Evolutionary conservation across 2,113 vertebrate genomes (phyloP).

Genomic region (Ramphastos sulfuratus): DNA sequence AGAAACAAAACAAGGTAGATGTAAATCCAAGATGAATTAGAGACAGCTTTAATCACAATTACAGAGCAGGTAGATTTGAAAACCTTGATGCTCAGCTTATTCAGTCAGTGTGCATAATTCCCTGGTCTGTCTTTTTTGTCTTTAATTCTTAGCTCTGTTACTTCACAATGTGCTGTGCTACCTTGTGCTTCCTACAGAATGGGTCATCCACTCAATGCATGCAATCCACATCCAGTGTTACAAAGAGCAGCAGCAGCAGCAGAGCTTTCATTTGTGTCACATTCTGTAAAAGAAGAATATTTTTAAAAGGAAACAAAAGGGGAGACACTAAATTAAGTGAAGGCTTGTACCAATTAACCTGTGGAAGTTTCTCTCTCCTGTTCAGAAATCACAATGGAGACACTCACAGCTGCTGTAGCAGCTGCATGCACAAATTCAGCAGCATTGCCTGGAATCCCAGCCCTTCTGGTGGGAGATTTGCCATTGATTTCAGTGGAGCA

Average conservation of each 20-base stretch:
- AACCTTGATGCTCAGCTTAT: not conserved
- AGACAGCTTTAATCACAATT: not conserved
- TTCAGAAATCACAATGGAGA: not conserved
- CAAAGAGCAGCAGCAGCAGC: not conserved
- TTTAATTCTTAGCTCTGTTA: not conserved
- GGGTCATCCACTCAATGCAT: not conserved
- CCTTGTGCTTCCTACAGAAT: not conserved
- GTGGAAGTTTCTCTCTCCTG: not conserved
- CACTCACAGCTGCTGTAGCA: not conserved
- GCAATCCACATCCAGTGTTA: not conserved
- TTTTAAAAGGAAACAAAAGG: not conserved
- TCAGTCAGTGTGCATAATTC: not conserved
- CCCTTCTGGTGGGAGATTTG: not conserved
- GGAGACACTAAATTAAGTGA: not conserved
- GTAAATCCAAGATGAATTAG: not conserved
- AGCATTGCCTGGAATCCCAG: not conserved
- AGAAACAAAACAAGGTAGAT: not conserved
- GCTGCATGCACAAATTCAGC: not conserved
- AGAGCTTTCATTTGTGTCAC: not conserved
- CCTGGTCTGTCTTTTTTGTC: not conserved
- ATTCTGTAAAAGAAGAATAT: not conserved
- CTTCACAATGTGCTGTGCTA: not conserved
- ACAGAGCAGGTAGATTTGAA: not conserved
- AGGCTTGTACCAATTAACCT: not conserved
- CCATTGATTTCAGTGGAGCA: not conserved